Base-by-base conservation (phyloP, 2,113 vertebrate species). In the Numida meleagris region DNA sequence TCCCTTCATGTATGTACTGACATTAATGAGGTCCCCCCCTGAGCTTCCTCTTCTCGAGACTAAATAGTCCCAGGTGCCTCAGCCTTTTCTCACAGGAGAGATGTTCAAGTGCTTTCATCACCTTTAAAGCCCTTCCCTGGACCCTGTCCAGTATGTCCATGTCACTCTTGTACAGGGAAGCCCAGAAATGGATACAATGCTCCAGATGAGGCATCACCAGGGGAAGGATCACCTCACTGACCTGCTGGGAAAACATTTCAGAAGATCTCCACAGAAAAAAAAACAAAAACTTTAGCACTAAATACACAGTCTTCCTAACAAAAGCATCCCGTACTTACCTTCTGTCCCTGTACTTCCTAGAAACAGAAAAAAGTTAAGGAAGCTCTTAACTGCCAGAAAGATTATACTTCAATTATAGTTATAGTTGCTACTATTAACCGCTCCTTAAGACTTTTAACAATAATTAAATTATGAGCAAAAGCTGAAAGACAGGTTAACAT, bases 221-320 rank as follows among this genome's bases (percentile, higher is more conserved):
- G 36, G 61, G 61, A 62, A 18, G 24, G 36, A 62, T 62, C 61
- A 29, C 36, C 61, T 40, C 61, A 24, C 40, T 13, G 9, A 18
- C 7, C 10, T 63, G 61, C 63, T 86, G 91, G 75, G 94, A 91
- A 40, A 93, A 58, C 42, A 58, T 55, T 93, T 83, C 61, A 93
- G 75, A 87, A 96, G 85, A 89, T 59, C 68, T 94, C 42, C 29
- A 31, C 12, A 29, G 75, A 94, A 89, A 89, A 43, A 55, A 83
- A 20, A 12, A 61, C n/a, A n/a, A n/a, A n/a, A n/a, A n/a, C n/a
- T 82, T 74, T 66, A 80, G 75, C 42, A 57, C 38, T 88, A 94
- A 89, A 92, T 20, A 79, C 71, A 87, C 76, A 80, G 77, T 80
- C 45, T 88, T 85, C 40, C 74, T 87, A 78, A 93, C 71, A 94